Evolutionary conservation across 2,113 vertebrate genomes (phyloP).

Genomic region (Saguinus imperator): DNA sequence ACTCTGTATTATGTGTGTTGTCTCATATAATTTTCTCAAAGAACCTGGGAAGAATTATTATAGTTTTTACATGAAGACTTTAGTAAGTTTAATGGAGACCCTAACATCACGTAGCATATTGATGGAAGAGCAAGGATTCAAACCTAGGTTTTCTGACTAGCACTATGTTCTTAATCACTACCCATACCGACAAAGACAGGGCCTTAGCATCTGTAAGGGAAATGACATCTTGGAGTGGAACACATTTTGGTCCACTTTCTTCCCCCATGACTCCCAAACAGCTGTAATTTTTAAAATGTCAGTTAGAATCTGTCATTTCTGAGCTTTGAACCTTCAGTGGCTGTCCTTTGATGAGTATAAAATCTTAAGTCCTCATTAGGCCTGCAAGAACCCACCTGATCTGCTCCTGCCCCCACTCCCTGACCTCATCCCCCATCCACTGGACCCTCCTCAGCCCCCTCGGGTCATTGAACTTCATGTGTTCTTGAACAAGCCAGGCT

Average conservation of each 20-base stretch:
- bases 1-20: neutral
- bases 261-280: neutral
- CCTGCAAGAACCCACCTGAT: neutral
- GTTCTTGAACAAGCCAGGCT: neutral
- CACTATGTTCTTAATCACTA: neutral
- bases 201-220: neutral
- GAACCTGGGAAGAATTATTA: neutral
- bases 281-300: neutral
- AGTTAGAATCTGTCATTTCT: neutral
- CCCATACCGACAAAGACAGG: neutral
- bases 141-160: neutral
- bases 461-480: neutral
- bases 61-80: neutral
- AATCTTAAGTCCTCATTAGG: neutral
- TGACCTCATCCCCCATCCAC: neutral
- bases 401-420: neutral
- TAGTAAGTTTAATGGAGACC: neutral
- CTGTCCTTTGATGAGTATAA: neutral
- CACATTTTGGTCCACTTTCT: neutral
- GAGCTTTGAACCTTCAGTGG: neutral
- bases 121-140: neutral
- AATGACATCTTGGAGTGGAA: neutral
- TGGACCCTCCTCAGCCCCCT: neutral
- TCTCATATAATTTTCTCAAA: conserved; percentile 10
- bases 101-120: neutral